phyloP scores from a whole-genome alignment of 2,113 vertebrate genomes.

The Grammomys dolichurus region DNA sequence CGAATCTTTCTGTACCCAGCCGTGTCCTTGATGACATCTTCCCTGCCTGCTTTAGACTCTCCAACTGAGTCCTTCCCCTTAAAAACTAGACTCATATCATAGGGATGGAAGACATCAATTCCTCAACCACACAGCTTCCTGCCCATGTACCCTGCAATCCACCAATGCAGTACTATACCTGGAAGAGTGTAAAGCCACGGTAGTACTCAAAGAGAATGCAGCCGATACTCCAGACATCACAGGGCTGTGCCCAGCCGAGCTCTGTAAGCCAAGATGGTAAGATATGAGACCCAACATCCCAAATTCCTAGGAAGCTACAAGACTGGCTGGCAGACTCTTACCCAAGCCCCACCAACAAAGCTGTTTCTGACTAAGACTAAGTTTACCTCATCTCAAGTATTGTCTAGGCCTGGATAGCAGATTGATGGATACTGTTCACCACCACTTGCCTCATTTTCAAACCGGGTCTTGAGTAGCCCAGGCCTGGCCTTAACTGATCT shows the following conservation, averaged over 20 bases:
- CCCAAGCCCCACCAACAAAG: neutral
- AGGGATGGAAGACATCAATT: neutral
- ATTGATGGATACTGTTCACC: neutral
- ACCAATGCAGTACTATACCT: constrained; percentile 79
- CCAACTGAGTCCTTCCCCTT: neutral
- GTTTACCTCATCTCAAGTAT: neutral
- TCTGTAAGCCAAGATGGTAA: constrained; percentile 83
- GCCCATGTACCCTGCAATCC: no score
- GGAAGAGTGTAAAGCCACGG: constrained; percentile 90
- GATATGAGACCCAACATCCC: neutral
- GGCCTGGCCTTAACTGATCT: neutral
- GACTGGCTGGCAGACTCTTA: neutral
- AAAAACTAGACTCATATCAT: neutral
- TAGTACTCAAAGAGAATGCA: constrained; percentile 91
- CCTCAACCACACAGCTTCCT: neutral
- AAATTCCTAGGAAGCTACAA: neutral
- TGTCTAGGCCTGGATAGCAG: neutral
- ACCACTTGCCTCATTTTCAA: neutral
- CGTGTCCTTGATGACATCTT: neutral
- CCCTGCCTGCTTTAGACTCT: neutral
- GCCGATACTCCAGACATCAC: constrained; percentile 90
- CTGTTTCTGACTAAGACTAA: neutral
- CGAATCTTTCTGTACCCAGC: neutral
- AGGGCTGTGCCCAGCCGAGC: constrained; percentile 90
- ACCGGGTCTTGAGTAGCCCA: neutral